Evolutionary conservation across 2,113 vertebrate genomes (phyloP).

Genomic region (Thryonomys swinderianus): DNA sequence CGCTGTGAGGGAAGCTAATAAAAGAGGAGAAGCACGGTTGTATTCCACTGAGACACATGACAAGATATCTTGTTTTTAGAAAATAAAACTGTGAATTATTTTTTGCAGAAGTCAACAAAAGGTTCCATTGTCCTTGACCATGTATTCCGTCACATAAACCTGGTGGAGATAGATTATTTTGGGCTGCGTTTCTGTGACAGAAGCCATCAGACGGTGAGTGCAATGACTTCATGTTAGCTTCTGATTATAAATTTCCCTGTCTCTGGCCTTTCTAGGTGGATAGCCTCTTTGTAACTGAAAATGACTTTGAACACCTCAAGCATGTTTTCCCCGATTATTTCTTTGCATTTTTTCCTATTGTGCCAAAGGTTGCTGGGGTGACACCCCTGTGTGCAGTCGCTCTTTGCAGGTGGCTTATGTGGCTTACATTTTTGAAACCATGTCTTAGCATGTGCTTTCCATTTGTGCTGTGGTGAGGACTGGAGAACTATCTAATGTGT

Average conservation of each 20-base stretch:
- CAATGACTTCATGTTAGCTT: neutral
- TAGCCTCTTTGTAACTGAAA: slow-evolving; percentile 37
- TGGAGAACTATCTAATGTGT: neutral
- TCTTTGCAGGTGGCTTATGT: neutral
- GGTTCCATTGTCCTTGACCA: slow-evolving; percentile 91
- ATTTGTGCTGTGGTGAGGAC: neutral
- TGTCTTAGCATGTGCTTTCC: neutral
- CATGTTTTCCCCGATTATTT: neutral
- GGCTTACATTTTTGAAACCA: neutral
- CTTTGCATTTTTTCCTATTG: neutral
- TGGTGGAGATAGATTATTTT: slow-evolving; percentile 94
- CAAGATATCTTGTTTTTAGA: slow-evolving; percentile 73
- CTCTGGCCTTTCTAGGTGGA: slow-evolving; percentile 10
- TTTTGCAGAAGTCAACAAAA: slow-evolving; percentile 95
- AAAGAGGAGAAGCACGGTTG: slow-evolving; percentile 78
- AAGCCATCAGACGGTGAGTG: slow-evolving; percentile 94
- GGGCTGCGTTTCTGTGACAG: slow-evolving; percentile 95
- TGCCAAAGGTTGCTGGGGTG: neutral
- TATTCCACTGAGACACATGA: slow-evolving; percentile 76
- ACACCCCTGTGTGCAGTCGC: neutral
- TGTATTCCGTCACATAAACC: slow-evolving; percentile 93
- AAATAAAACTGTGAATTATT: slow-evolving; percentile 80
- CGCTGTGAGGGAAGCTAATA: neutral
- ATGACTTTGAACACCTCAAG: neutral
- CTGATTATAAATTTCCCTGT: slow-evolving; percentile 39